Evolutionary conservation across 1,140 invertebrate genomes (phyloP).

Genomic region (Drosophila saltans): DNA sequence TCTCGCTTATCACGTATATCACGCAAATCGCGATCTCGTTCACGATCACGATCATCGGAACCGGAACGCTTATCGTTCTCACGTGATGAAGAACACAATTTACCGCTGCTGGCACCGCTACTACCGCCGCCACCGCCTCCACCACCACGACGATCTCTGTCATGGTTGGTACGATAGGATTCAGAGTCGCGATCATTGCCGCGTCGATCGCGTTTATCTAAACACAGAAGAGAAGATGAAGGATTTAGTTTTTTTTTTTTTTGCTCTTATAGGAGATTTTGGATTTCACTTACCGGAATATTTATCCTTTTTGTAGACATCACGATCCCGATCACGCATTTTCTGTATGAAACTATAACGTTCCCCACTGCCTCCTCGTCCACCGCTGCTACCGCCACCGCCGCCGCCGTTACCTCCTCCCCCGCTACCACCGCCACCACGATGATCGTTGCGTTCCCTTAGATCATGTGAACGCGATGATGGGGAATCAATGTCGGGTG

Average conservation of each 20-base stretch:
- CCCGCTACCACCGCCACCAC: slow-evolving; percentile 48
- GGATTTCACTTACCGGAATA: slow-evolving; percentile 86
- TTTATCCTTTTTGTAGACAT: slow-evolving; percentile 95
- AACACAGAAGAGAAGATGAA: slow-evolving; percentile 46
- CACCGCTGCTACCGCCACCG: slow-evolving; percentile 81
- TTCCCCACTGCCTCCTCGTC: slow-evolving; percentile 83
- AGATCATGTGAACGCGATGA: slow-evolving; percentile 84
- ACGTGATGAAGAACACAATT: slow-evolving; percentile 77
- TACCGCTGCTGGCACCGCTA: slow-evolving; percentile 53
- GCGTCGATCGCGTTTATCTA: slow-evolving; percentile 90
- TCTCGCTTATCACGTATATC: slow-evolving; percentile 78
- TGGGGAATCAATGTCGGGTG: slow-evolving; percentile 87
- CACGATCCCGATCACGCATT: slow-evolving; percentile 94
- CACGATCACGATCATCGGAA: slow-evolving; percentile 80
- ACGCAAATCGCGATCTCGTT: slow-evolving; percentile 76
- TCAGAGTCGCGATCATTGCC: slow-evolving; percentile 88
- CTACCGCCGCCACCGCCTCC: slow-evolving; percentile 48
- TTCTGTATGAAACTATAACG: slow-evolving; percentile 89
- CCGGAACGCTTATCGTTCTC: slow-evolving; percentile 80
- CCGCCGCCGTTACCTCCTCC: slow-evolving; percentile 86
- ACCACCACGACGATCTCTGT: slow-evolving; percentile 85
- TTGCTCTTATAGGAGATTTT: neutral
- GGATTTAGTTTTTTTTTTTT: neutral
- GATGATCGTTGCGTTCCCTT: slow-evolving; percentile 86
- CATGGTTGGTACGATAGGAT: slow-evolving; percentile 91